Evolutionary conservation across 2,888 invertebrate genomes (phyloP).

Genomic region (Heteromyza rotundicornis): DNA sequence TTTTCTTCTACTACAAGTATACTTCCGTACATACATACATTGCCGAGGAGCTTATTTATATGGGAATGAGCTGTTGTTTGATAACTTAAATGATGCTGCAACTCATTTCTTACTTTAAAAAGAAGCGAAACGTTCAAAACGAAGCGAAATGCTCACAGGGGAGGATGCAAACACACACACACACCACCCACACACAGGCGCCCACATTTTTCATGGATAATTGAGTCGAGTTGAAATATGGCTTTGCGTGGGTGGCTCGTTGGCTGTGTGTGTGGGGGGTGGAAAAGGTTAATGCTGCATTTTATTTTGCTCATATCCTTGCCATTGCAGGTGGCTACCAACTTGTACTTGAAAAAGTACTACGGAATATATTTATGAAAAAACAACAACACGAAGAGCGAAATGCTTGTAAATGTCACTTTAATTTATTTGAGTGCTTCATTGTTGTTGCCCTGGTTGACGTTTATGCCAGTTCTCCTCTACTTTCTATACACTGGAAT

Average conservation of each 20-base stretch:
- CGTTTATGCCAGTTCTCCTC: slow-evolving; percentile 6
- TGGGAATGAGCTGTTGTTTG: not conserved
- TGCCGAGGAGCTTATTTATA: not conserved
- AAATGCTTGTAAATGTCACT: slow-evolving; percentile 11
- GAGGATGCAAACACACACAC: not conserved
- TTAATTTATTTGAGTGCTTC: slow-evolving; percentile 13
- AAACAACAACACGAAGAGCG: too few species aligned
- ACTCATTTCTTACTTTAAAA: not conserved
- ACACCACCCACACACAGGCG: too few species aligned
- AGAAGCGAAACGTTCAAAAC: not conserved
- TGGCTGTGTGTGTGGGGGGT: too few species aligned
- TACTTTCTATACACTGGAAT: too few species aligned
- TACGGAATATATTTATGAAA: not conserved
- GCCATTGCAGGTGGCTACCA: not conserved
- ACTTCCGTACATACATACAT: too few species aligned
- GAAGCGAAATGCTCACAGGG: not conserved
- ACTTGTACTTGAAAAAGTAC: too few species aligned
- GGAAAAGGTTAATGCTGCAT: not conserved
- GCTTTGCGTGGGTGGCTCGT: slow-evolving; percentile 1
- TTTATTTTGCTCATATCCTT: not conserved
- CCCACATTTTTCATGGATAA: slow-evolving; percentile 22
- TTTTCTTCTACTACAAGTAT: too few species aligned
- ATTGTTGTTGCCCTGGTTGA: not conserved
- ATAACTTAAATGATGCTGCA: not conserved
- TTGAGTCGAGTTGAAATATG: slow-evolving; percentile 20